phyloP scores from a whole-genome alignment of 2,797 vertebrate species.

The Anolis apletophallus region DNA sequence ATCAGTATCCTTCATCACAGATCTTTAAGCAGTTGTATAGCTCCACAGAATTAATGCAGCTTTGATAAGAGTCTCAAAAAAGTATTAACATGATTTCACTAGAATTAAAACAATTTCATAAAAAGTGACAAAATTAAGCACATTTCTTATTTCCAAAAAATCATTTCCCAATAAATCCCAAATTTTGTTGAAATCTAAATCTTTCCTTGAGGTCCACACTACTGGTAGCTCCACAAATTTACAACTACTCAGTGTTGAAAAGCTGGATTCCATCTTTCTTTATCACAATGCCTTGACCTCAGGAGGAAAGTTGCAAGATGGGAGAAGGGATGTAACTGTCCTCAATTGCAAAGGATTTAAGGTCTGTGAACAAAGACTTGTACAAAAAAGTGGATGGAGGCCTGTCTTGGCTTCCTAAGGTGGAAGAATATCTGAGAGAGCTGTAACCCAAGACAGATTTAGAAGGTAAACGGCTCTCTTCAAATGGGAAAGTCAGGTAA shows the following conservation, averaged over 20 bases:
- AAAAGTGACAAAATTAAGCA: conserved; percentile 14
- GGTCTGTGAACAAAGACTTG: no score
- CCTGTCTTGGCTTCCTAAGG: no score
- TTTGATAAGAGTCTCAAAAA: conserved; percentile 12
- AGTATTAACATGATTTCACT: conserved; percentile 15
- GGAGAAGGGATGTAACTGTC: no score
- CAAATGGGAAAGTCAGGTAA: no score
- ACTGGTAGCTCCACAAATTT: background rate
- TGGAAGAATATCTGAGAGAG: no score
- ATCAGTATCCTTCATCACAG: background rate
- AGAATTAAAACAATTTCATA: background rate
- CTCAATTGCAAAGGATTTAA: no score
- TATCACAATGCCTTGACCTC: no score
- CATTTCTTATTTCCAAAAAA: background rate
- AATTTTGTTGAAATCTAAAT: background rate
- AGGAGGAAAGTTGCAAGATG: background rate
- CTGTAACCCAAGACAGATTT: no score
- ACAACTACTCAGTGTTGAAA: background rate
- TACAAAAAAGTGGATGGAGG: no score
- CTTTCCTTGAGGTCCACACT: no score
- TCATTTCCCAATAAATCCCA: background rate
- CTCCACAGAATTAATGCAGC: background rate
- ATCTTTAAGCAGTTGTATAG: background rate
- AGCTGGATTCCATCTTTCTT: no score
- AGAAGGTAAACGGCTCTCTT: no score